Evolutionary conservation across 2,888 invertebrate genomes (phyloP).

Genomic region (Tenthredo notha): DNA sequence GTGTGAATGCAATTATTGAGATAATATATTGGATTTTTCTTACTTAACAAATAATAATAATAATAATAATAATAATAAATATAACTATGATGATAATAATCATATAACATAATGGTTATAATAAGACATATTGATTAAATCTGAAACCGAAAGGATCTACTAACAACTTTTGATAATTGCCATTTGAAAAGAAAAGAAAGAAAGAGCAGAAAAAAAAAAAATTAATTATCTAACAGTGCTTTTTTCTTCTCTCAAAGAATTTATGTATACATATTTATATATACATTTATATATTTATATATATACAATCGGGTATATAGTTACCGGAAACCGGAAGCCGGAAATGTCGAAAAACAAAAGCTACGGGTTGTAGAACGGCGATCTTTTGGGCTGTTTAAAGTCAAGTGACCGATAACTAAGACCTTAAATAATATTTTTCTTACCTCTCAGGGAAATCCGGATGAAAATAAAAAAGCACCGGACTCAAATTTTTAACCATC

Average conservation of each 20-base stretch:
- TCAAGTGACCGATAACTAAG: conserved; percentile 7
- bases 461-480: background rate
- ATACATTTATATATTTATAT: background rate
- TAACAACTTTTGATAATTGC: background rate
- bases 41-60: background rate
- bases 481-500: background rate
- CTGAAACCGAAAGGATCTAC: background rate
- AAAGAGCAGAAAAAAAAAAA: background rate
- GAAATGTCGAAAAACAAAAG: conserved; percentile 19
- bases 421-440: background rate
- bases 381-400: background rate
- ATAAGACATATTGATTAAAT: background rate
- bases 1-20: conserved; percentile 10
- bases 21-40: conserved; percentile 6
- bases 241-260: background rate
- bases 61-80: background rate
- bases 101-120: background rate
- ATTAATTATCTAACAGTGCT: background rate
- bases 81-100: background rate
- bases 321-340: background rate
- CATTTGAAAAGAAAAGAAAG: background rate
- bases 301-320: background rate
- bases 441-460: background rate
- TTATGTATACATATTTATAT: background rate
- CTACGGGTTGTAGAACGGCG: background rate